Conservation (phyloP, 2,113 vertebrate genomes). For the Tamias sibiricus region DNA sequence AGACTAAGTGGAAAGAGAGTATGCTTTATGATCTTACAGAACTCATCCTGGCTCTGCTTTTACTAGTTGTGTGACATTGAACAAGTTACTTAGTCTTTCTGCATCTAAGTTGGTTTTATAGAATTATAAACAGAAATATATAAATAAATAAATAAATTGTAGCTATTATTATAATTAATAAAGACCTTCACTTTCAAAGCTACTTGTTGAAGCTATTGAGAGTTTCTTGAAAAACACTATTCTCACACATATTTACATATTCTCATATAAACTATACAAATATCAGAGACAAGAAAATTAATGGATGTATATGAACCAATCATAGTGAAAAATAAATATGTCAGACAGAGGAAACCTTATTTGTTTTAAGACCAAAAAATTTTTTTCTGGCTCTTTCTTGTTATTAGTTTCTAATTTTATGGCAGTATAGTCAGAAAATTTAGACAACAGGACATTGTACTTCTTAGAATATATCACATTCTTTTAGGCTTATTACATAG, state of each 20-base stretch:
- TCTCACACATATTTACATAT: not conserved
- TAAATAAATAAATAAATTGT: not conserved
- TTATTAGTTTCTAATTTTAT: not conserved
- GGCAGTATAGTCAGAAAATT: not conserved
- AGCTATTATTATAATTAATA: not conserved
- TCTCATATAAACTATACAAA: not conserved
- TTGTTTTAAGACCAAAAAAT: not conserved
- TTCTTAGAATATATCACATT: slow-evolving; percentile 14
- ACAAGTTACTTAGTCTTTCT: not conserved
- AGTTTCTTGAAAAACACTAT: not conserved
- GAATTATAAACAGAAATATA: not conserved
- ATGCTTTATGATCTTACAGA: not conserved
- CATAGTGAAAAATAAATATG: not conserved
- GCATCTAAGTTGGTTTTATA: not conserved
- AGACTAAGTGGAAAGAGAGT: not conserved
- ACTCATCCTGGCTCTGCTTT: not conserved
- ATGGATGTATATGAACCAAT: not conserved
- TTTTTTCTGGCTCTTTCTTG: not conserved
- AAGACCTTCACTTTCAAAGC: not conserved
- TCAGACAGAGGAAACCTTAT: not conserved
- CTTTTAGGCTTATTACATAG: not conserved
- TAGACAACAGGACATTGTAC: not conserved
- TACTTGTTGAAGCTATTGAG: not conserved
- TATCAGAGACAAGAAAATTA: not conserved
- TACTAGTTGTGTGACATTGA: not conserved